phyloP scores from a whole-genome alignment of 2,797 vertebrate species.

The Zalophus californianus region DNA sequence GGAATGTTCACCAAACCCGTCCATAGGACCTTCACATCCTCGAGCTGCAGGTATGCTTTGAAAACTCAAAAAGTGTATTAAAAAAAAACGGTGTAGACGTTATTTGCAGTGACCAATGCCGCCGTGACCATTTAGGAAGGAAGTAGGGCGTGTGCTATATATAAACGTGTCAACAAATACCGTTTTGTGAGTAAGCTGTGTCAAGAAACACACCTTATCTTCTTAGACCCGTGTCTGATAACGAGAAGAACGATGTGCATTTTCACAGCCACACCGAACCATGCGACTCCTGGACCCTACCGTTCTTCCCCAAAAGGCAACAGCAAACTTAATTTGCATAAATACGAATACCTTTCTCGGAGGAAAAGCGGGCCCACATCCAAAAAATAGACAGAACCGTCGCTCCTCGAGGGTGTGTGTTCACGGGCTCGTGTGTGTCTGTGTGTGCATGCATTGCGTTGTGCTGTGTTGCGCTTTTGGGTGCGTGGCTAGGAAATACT shows the following conservation, averaged over 20 bases:
- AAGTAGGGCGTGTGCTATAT: neutral
- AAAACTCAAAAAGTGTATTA: neutral
- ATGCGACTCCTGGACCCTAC: neutral
- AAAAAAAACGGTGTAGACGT: neutral
- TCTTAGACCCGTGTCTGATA: neutral
- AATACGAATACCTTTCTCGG: neutral
- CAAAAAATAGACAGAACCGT: rapidly evolving
- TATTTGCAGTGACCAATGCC: neutral
- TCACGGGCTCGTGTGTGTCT: neutral
- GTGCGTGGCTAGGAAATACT: neutral
- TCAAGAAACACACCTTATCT: neutral
- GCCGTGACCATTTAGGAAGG: neutral
- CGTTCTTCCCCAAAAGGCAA: neutral
- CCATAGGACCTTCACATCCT: neutral
- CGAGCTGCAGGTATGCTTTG: too few species aligned
- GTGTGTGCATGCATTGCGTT: too few species aligned
- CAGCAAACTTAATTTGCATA: rapidly evolving
- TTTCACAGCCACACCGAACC: neutral
- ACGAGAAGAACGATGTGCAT: rapidly evolving
- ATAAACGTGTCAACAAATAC: neutral
- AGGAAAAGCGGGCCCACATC: too few species aligned
- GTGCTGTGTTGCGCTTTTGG: too few species aligned
- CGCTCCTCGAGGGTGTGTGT: neutral
- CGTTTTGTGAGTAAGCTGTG: neutral
- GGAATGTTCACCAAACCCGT: rapidly evolving